Percentiles rank a stretch among this genome's conserved stretches.
Evolutionary conservation across 1,140 invertebrate species (phyloP).

Genomic region (Hylyphantes graminicola): DNA sequence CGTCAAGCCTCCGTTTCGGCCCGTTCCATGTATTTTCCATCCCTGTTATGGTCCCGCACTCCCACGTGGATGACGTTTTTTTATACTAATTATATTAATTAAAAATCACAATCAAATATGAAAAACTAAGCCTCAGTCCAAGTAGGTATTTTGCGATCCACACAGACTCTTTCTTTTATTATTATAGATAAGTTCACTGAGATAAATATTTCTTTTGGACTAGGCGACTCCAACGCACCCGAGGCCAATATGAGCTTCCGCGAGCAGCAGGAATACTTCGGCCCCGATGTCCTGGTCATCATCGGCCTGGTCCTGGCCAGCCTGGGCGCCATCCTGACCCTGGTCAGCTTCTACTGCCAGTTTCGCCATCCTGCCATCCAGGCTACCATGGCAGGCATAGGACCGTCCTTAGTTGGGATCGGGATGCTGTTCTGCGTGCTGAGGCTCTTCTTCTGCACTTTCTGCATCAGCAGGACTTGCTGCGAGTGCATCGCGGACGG

Average conservation of each 20-base stretch:
- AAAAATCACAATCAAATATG: too few relatives aligned
- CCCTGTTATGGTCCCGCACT: too few relatives aligned
- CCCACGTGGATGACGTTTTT: too few relatives aligned
- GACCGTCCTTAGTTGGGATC: conserved; percentile 58
- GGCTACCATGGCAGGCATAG: conserved; percentile 54
- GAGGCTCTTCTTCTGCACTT: conserved; percentile 53
- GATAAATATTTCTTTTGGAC: not conserved
- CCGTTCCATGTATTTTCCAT: too few relatives aligned
- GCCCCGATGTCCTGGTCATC: conserved; percentile 56
- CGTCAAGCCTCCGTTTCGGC: too few relatives aligned
- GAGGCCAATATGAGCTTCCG: conserved; percentile 58
- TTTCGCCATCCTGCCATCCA: conserved; percentile 52
- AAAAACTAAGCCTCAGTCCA: too few relatives aligned
- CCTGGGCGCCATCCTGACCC: conserved; percentile 38
- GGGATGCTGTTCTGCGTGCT: conserved; percentile 53
- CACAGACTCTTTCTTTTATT: too few relatives aligned
- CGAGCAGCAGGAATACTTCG: conserved; percentile 47
- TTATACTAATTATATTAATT: too few relatives aligned
- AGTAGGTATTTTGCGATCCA: too few relatives aligned
- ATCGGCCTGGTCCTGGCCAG: conserved; percentile 37
- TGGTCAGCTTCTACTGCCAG: conserved; percentile 51
- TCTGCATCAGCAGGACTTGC: conserved; percentile 42
- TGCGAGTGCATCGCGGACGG: conserved; percentile 53
- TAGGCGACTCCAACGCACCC: conserved; percentile 47
- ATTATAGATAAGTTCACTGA: too few relatives aligned